phyloP scores from a whole-genome alignment of 2,888 invertebrate genomes.

The Pediacus dermestoides region DNA sequence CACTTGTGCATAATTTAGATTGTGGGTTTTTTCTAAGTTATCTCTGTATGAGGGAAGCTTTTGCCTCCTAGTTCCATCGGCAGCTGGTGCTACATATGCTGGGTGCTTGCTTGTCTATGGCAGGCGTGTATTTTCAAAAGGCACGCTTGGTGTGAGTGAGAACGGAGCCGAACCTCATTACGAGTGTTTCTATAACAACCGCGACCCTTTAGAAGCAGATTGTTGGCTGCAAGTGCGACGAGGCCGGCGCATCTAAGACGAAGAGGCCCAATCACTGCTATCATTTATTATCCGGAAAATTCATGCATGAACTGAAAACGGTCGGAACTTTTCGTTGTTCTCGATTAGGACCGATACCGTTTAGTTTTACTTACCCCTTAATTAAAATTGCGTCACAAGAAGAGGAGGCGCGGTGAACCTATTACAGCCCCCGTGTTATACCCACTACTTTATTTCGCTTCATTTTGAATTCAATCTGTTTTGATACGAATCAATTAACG shows the following conservation, averaged over 20 bases:
- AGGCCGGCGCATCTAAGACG: slow-evolving; percentile 22
- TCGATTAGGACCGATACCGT: too few species aligned
- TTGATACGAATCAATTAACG: too few species aligned
- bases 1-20: too few species aligned
- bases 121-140: background rate
- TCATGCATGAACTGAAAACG: slow-evolving; percentile 37
- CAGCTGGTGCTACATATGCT: background rate
- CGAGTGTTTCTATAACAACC: slow-evolving; percentile 43
- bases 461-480: too few species aligned
- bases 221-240: slow-evolving; percentile 28
- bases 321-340: slow-evolving; percentile 25
- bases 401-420: too few species aligned
- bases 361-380: too few species aligned
- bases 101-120: background rate
- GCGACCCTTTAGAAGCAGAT: slow-evolving; percentile 38
- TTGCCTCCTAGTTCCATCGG: too few species aligned
- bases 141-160: slow-evolving; percentile 2
- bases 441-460: too few species aligned
- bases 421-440: too few species aligned
- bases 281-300: slow-evolving; percentile 39
- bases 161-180: slow-evolving; percentile 38
- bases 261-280: slow-evolving; percentile 33
- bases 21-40: too few species aligned
- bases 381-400: too few species aligned
- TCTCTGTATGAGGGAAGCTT: too few species aligned